Evolutionary conservation across 53 echinoderm and acorn worm species (phyloP).

Genomic region (Patiria pectinifera): DNA sequence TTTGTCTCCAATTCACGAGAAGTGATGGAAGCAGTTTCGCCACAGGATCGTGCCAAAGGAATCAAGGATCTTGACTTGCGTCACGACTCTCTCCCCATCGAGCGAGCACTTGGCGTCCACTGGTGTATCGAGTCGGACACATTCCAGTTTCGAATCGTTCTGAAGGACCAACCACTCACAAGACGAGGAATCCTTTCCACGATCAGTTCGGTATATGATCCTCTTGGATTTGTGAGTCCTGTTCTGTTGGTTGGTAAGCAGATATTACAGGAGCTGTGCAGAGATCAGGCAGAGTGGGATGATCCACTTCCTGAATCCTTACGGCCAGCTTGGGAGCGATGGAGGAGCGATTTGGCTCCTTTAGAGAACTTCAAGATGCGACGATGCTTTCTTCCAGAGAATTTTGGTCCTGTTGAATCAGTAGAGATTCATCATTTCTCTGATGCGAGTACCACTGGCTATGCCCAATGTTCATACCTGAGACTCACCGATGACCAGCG

Average conservation of each 20-base stretch:
- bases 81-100: slow-evolving; percentile 54
- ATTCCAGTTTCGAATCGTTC: slow-evolving; percentile 72
- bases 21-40: slow-evolving; percentile 66
- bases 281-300: slow-evolving; percentile 65
- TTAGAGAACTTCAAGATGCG: slow-evolving; percentile 49
- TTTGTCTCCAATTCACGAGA: slow-evolving; percentile 74
- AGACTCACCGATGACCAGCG: slow-evolving; percentile 40
- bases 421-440: slow-evolving; percentile 62
- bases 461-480: slow-evolving; percentile 76
- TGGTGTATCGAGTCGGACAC: slow-evolving; percentile 76
- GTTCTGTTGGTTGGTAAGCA: slow-evolving; percentile 67
- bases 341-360: neutral
- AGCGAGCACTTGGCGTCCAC: slow-evolving; percentile 69
- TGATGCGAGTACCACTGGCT: slow-evolving; percentile 67
- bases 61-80: slow-evolving; percentile 42
- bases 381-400: slow-evolving; percentile 45
- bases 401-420: slow-evolving; percentile 26
- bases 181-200: slow-evolving; percentile 66
- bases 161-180: slow-evolving; percentile 67
- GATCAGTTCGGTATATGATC: slow-evolving; percentile 78
- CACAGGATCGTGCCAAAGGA: slow-evolving; percentile 54
- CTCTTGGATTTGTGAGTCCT: slow-evolving; percentile 67
- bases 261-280: slow-evolving; percentile 73
- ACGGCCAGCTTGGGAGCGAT: slow-evolving; percentile 50
- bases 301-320: slow-evolving; percentile 69